Evolutionary conservation across 2,888 invertebrate genomes (phyloP), one percentile per base, ranked within the genome.

Genomic region (Mythimna ferrago): DNA sequence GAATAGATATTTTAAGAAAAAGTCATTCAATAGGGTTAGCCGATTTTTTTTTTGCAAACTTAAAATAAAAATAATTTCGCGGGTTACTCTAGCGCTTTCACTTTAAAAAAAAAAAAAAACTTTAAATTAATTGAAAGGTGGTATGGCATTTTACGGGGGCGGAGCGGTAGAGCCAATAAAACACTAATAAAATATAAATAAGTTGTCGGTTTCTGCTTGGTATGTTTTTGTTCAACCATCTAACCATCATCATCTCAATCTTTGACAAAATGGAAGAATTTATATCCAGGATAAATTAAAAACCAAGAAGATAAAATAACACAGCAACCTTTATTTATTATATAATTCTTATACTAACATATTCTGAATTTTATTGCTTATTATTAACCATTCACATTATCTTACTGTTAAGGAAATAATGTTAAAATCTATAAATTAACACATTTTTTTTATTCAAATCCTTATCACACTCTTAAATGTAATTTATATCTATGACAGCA

Each of bases 271-370:
- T 35, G 0, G 16, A 48, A 60, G 5, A 67, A 38, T 58, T 69
- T 14, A 48, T 21, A 54, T 38, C 21, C 21, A 77, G 74, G 74
- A 70, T 58, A 77, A 74, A 77, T 60, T 38, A 77, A 74, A 74
- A 76, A 74, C 53, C 60, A 69, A 48, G 9, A n/a, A 66, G 14
- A 60, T 35, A 58, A 11, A 26, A 35, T 19, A 53, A 48, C 2
- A 54, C 53, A 74, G 11, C 21, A 68, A 38, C n/a, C 3, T 77
- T 74, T 77, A 74, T 77, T 77, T 76, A 53, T 60, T 60, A 14
- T 16, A 38, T 6, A 38, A 53, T 11, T 0, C 14, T 44, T 56
- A 38, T 7, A 77, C 70, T 60, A 68, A 44, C n/a, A 69, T 60
- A 51, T 19, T 32, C 38, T 26, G 32, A 75, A 21, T 19, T 41